phyloP scores from a whole-genome alignment of 2,797 vertebrate species.

The Balearica regulorum region DNA sequence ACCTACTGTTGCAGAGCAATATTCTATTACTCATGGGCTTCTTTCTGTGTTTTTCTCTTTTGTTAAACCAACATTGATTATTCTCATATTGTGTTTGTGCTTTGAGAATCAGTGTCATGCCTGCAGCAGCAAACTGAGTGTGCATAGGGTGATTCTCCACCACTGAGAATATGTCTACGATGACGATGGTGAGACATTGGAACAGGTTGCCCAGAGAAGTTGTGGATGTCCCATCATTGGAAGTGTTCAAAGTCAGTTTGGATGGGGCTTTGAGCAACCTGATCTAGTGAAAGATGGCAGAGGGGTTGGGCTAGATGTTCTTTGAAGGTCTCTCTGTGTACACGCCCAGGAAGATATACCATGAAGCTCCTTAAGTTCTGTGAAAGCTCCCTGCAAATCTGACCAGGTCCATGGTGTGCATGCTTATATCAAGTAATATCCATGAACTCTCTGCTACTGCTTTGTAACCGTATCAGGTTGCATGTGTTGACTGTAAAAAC shows the following conservation, averaged over 20 bases:
- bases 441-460: background rate
- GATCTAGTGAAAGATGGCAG: background rate
- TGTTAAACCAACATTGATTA: background rate
- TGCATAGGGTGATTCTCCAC: background rate
- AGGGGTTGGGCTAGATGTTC: background rate
- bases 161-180: background rate
- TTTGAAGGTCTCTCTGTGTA: background rate
- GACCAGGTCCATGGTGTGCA: too few relatives aligned
- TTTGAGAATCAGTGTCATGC: background rate
- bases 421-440: accelerated
- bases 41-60: background rate
- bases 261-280: background rate
- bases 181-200: background rate
- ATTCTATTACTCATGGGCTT: background rate
- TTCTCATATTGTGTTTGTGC: background rate
- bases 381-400: background rate
- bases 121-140: background rate
- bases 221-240: background rate
- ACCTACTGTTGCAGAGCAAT: background rate
- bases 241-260: background rate
- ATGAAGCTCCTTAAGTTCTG: background rate
- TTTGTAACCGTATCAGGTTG: background rate
- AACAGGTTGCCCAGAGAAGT: background rate
- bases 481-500: background rate
- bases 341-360: background rate